Conservation (phyloP, 2,888 invertebrate species). For the Caenorhabditis zanzibari region DNA sequence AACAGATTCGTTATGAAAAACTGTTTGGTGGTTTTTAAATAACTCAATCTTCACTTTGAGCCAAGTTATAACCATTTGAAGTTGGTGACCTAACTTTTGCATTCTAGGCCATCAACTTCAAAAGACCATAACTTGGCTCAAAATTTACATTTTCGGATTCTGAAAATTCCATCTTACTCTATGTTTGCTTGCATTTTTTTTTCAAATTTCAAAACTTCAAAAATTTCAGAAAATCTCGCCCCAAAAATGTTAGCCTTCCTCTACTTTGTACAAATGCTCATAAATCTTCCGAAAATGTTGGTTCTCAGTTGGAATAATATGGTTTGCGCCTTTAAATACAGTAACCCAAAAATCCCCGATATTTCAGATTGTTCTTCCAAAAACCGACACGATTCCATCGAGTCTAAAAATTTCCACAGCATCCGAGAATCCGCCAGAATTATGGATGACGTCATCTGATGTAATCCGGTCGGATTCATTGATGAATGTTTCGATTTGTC, state of each 20-base stretch:
- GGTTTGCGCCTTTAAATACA: conserved; percentile 1
- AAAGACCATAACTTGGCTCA: conserved; percentile 9
- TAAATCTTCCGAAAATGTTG: conserved; percentile 68
- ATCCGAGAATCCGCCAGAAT: conserved; percentile 16
- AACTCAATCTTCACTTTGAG: neutral
- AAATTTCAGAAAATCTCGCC: neutral
- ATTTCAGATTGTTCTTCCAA: conserved; percentile 9
- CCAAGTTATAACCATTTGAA: conserved; percentile 1
- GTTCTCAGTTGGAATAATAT: conserved; percentile 57
- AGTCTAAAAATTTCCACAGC: conserved; percentile 3
- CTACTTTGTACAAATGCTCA: conserved; percentile 72
- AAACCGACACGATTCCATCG: neutral
- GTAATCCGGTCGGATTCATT: neutral
- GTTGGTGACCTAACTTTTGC: neutral
- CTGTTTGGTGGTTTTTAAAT: neutral
- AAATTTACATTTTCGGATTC: neutral
- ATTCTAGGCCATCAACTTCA: neutral
- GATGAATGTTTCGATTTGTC: conserved; percentile 22
- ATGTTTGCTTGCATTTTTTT: neutral
- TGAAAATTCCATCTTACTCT: neutral
- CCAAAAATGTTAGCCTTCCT: conserved; percentile 58
- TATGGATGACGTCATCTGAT: conserved; percentile 35
- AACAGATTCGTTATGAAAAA: neutral
- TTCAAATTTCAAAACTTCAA: neutral
- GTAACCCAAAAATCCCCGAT: neutral